Conservation (phyloP, 2,888 invertebrate species). For the Acleris emargana region DNA sequence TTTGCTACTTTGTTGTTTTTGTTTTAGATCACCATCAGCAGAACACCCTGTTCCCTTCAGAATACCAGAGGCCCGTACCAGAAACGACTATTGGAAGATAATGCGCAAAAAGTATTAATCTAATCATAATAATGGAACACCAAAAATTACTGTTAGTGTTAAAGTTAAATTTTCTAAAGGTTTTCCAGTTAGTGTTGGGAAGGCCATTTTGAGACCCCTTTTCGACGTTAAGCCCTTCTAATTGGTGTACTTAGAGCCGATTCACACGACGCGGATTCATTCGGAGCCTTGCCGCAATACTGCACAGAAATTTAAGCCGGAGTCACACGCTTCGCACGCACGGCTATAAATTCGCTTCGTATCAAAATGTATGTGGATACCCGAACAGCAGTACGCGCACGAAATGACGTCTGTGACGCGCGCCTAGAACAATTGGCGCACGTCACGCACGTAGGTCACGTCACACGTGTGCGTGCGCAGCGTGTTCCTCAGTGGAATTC, state of each 20-base stretch:
- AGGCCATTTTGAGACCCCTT: constrained; percentile 57
- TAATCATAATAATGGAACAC: constrained; percentile 56
- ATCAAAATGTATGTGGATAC: too few species aligned
- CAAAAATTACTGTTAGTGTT: constrained; percentile 49
- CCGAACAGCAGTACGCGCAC: too few species aligned
- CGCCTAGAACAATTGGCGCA: too few species aligned
- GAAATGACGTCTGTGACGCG: too few species aligned
- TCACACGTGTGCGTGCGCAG: too few species aligned
- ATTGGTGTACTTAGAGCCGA: constrained; percentile 35
- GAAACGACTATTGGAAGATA: constrained; percentile 18
- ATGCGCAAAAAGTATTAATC: constrained; percentile 39
- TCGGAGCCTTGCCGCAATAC: too few species aligned
- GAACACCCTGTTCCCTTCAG: constrained; percentile 1
- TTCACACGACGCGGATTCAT: too few species aligned
- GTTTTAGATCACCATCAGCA: constrained; percentile 19
- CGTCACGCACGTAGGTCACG: too few species aligned
- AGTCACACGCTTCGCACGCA: too few species aligned
- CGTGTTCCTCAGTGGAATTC: too few species aligned
- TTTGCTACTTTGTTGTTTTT: neutral
- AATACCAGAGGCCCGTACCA: neutral
- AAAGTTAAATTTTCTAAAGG: constrained; percentile 46
- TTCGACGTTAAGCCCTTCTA: constrained; percentile 46
- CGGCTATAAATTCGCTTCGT: too few species aligned
- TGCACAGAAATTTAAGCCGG: too few species aligned
- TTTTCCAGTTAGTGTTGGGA: constrained; percentile 48